These are phyloP conservation scores for Noctua janthe DNA, from an alignment of 2,888 invertebrate genomes.

Conservation along the genomic window DNA sequence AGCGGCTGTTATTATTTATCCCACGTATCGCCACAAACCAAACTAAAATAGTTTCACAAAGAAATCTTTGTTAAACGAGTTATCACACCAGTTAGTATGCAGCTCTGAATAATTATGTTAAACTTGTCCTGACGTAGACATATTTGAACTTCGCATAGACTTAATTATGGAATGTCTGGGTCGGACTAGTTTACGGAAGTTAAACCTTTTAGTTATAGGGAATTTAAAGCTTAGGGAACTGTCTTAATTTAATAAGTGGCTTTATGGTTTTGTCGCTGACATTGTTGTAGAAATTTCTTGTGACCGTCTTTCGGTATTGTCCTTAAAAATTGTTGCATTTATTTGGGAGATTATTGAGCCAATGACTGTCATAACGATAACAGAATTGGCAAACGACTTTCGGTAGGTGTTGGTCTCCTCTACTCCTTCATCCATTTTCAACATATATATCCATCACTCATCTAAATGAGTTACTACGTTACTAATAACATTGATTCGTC, in stretches of 20 bases:
- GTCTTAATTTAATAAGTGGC: background rate
- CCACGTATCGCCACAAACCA: background rate
- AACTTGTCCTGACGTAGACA: constrained; percentile 26
- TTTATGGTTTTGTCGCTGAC: background rate
- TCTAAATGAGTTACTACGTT: too few species aligned
- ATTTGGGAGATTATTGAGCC: too few species aligned
- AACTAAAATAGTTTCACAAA: constrained; percentile 14
- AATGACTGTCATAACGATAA: too few species aligned
- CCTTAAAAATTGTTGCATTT: too few species aligned
- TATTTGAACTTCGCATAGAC: constrained; percentile 33
- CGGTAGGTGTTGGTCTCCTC: too few species aligned
- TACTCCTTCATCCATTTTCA: too few species aligned
- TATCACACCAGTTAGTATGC: background rate
- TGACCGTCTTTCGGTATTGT: too few species aligned
- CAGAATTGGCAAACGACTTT: too few species aligned
- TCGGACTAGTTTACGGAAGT: constrained; percentile 23
- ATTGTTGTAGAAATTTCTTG: too few species aligned
- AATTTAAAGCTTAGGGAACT: background rate
- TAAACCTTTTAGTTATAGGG: background rate
- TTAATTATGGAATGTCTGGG: constrained; percentile 32
- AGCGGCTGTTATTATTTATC: too few species aligned
- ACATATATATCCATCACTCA: too few species aligned
- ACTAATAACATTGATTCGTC: too few species aligned
- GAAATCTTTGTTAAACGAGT: constrained; percentile 32
- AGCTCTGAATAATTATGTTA: constrained; percentile 34